Conservation (phyloP, 2,888 invertebrate genomes). For the Hyposoter dolosus region DNA sequence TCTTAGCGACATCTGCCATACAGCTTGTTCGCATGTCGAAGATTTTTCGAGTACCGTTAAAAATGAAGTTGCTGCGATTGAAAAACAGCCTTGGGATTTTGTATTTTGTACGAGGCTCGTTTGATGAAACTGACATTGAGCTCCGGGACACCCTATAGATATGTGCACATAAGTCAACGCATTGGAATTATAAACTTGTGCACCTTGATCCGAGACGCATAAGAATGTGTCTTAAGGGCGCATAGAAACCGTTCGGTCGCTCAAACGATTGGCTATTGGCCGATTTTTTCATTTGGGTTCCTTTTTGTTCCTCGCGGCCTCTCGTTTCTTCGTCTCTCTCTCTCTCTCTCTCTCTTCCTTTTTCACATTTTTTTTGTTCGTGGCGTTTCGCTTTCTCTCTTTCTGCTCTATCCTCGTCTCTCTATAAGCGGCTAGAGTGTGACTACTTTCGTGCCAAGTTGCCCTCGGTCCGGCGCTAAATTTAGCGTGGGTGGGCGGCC, state of each 20-base stretch:
- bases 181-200: slow-evolving; percentile 15
- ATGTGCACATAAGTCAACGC: not conserved
- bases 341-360: not conserved
- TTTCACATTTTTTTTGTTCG: not conserved
- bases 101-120: not conserved
- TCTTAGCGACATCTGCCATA: not conserved
- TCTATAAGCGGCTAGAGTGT: slow-evolving; percentile 66
- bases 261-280: slow-evolving; percentile 16
- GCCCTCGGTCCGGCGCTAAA: slow-evolving; percentile 76
- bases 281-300: slow-evolving; percentile 32
- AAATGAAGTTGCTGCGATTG: not conserved
- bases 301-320: slow-evolving; percentile 8
- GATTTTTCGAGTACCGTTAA: not conserved
- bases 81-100: not conserved
- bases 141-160: not conserved
- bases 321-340: not conserved
- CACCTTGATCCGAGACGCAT: slow-evolving; percentile 5
- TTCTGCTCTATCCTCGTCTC: slow-evolving; percentile 25
- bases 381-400: not conserved
- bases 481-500: slow-evolving; percentile 82
- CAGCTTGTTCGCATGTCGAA: not conserved
- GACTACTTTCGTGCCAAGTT: slow-evolving; percentile 71
- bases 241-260: not conserved
- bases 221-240: slow-evolving; percentile 1
- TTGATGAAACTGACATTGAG: not conserved